phyloP scores from a whole-genome alignment of 2,888 invertebrate genomes.

The Heliconius hortense region DNA sequence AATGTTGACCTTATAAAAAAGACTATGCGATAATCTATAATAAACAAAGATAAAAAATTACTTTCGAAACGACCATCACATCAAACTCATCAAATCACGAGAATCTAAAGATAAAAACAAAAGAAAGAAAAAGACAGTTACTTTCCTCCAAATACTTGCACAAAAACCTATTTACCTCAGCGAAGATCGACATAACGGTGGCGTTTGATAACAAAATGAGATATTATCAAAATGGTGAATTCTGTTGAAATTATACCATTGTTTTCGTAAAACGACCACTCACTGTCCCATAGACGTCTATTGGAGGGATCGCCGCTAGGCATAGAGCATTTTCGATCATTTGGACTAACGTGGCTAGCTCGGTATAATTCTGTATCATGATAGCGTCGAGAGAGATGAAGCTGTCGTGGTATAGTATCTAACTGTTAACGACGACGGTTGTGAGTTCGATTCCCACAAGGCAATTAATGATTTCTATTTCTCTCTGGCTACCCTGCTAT shows the following conservation, averaged over 20 bases:
- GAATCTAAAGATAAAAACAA: neutral
- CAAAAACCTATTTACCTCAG: constrained; percentile 1
- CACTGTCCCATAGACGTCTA: constrained; percentile 48
- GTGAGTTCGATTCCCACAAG: neutral
- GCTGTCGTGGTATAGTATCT: too few relatives aligned
- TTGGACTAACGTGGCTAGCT: constrained; percentile 36
- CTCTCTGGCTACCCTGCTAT: neutral
- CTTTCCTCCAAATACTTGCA: neutral
- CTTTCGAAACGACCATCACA: neutral
- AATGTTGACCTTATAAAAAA: too few relatives aligned
- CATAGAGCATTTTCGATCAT: constrained; percentile 32
- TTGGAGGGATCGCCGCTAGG: constrained; percentile 37
- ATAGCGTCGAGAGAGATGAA: constrained; percentile 41
- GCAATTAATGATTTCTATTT: neutral
- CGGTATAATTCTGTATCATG: constrained; percentile 45
- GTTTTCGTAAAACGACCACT: constrained; percentile 54
- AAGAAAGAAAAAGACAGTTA: neutral
- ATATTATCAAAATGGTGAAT: constrained; percentile 64
- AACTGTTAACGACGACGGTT: neutral
- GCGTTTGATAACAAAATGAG: constrained; percentile 47
- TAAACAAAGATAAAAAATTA: neutral
- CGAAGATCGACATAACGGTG: constrained; percentile 16
- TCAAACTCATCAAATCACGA: neutral
- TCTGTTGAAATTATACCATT: constrained; percentile 64
- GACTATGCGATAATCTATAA: neutral